phyloP scores from a whole-genome alignment of 2,113 vertebrate genomes.

The Gallinago paraguaiae region DNA sequence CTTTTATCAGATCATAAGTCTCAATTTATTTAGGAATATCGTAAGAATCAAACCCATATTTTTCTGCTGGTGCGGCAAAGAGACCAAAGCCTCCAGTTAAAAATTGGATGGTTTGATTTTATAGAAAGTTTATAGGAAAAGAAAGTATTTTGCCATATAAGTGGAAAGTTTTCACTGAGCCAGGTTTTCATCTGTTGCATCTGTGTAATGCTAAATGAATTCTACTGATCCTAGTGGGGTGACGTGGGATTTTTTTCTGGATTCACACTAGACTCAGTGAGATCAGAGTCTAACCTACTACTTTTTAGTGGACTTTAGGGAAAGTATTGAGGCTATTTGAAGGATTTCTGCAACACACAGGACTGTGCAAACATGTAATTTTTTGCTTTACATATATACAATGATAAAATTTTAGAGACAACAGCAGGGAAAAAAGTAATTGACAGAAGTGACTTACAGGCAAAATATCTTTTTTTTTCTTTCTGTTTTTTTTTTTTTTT shows the following conservation, averaged over 20 bases:
- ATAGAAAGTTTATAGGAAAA: not conserved
- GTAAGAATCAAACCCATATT: not conserved
- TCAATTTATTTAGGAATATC: not conserved
- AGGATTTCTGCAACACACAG: not conserved
- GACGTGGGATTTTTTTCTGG: not conserved
- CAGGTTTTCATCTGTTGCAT: not conserved
- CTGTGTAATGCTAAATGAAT: not conserved
- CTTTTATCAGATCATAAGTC: constrained; percentile 8
- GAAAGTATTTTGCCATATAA: not conserved
- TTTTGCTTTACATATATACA: not conserved
- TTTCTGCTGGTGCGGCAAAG: not conserved
- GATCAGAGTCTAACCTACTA: not conserved
- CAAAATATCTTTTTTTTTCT: not conserved
- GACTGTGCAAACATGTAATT: not conserved
- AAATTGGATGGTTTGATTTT: not conserved
- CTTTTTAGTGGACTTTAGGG: not conserved
- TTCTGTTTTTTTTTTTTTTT: rapidly evolving
- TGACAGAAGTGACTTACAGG: not conserved
- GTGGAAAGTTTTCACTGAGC: not conserved
- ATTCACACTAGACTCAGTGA: not conserved
- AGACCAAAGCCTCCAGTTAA: not conserved
- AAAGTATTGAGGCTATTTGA: not conserved
- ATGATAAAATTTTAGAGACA: not conserved
- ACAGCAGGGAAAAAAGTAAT: not conserved
- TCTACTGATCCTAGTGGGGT: not conserved